These are phyloP conservation scores for Rallus limicola DNA, from an alignment of 2,113 vertebrate species.

Conservation along the genomic window DNA sequence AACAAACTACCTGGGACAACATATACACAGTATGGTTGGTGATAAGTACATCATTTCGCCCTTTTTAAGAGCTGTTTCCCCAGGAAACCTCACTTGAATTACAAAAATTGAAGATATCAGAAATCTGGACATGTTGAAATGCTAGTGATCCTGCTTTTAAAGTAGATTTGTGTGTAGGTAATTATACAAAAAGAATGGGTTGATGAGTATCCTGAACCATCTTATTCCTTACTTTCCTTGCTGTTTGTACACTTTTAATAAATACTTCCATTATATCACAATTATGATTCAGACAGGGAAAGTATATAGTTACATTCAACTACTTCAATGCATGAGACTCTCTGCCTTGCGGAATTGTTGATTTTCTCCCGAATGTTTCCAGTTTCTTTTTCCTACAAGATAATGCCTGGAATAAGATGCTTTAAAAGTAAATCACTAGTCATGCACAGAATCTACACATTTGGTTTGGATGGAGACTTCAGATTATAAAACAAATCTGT, in stretches of 20 bases:
- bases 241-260: not conserved
- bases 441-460: not conserved
- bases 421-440: not conserved
- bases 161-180: not conserved
- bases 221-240: not conserved
- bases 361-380: not conserved
- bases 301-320: not conserved
- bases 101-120: not conserved
- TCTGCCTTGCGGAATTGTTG: not conserved
- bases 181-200: not conserved
- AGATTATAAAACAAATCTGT: not conserved
- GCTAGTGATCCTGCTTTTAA: not conserved
- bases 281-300: not conserved
- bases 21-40: not conserved
- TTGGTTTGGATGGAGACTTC: not conserved
- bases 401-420: not conserved
- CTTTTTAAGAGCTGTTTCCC: not conserved
- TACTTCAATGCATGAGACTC: not conserved
- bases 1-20: not conserved
- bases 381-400: not conserved
- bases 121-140: not conserved
- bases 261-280: not conserved
- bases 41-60: not conserved
- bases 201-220: not conserved
- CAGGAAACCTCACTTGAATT: not conserved